Conservation (phyloP, 2,113 vertebrate genomes). For the Dipodomys merriami region DNA sequence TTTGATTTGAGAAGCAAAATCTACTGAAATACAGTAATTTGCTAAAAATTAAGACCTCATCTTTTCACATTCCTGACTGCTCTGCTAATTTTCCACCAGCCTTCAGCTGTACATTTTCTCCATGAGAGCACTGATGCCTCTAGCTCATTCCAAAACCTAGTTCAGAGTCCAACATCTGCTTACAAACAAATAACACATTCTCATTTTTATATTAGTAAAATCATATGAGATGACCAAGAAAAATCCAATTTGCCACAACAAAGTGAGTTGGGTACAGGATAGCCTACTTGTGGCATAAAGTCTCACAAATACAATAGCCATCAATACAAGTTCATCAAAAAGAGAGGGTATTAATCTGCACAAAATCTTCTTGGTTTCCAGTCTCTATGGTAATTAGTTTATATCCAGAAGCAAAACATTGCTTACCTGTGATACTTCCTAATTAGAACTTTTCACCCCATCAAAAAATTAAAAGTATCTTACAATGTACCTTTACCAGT, state of each 20-base stretch:
- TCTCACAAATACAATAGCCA: not conserved
- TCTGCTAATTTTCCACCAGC: constrained; percentile 49
- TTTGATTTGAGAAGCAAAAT: constrained; percentile 76
- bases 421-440: too few relatives aligned
- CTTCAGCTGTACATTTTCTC: constrained; percentile 64
- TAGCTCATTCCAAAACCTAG: constrained; percentile 51
- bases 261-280: not conserved
- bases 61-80: constrained; percentile 61
- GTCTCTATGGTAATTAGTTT: too few relatives aligned
- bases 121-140: not conserved
- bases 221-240: not conserved
- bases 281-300: not conserved
- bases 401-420: too few relatives aligned
- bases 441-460: too few relatives aligned
- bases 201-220: constrained; percentile 6
- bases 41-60: constrained; percentile 72
- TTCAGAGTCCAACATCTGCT: constrained; percentile 59
- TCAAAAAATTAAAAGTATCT: too few relatives aligned
- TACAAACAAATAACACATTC: constrained; percentile 40
- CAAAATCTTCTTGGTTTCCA: too few relatives aligned
- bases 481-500: too few relatives aligned
- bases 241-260: constrained; percentile 44
- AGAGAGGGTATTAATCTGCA: not conserved
- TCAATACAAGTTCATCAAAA: not conserved
- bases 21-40: constrained; percentile 74